Evolutionary conservation across 2,797 vertebrate genomes (phyloP), one percentile per base, ranked within the genome.

Genomic region (Lithobates pipiens): DNA sequence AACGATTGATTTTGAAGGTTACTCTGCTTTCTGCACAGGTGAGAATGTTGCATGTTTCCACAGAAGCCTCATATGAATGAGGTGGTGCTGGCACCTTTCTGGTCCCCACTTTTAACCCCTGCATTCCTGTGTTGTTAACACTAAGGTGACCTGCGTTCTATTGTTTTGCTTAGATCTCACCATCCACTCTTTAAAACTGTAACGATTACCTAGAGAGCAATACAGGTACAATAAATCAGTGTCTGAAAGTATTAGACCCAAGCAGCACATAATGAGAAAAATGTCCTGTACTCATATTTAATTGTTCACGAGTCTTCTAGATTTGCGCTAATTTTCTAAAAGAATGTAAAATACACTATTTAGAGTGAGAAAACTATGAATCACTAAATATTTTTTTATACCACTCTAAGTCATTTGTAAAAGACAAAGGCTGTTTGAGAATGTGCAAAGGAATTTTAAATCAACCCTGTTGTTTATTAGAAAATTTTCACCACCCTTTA

Each of bases 161-260:
- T 72, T 72, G 68, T 74, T 73, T 82, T 57, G 54, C 70, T 82
- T 83, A 32, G 29, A 42, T 46, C 57, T 75, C 81, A 83, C 11
- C 29, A 27, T 63, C 54, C 72, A 83, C 72, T 83, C 81, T 75
- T 72, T 75, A 75, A 76, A 75, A 83, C 21, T 65, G 54, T 74
- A 46, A 83, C 72, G 44, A 76, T 76, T 83, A 76, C 63, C 71
- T 76, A 10, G 81, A 83, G 81, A 83, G 81, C 81, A 76, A 67
- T 83, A 34, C 29, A 10, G 65, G 27, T 72, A 15, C 27, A 67
- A 67, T 67, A 67, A 67, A 67, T 67, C 65, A 67, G 65, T 67
- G 65, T 67, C 25, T 29, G 27, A 25, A 67, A 29, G 65, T 5
- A 67, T 27, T 1, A 67, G 13, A 29, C 21, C 65, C 65, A 67